phyloP scores from a whole-genome alignment of 2,797 vertebrate genomes.

The Bovichtus variegatus region DNA sequence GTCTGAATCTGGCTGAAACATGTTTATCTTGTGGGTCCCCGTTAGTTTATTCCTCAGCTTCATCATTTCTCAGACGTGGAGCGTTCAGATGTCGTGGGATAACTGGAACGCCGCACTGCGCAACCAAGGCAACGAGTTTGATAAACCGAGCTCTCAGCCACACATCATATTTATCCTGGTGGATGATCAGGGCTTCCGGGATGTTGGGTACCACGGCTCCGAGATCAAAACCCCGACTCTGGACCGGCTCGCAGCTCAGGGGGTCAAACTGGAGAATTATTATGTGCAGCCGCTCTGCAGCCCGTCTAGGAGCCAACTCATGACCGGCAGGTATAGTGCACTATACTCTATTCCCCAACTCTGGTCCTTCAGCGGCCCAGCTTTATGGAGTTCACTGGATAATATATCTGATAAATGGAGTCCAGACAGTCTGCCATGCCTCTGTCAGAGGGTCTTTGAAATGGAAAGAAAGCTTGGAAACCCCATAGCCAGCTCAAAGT shows the following conservation, averaged over 20 bases:
- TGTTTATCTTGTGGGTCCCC: constrained; percentile 82
- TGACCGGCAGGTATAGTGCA: constrained; percentile 93
- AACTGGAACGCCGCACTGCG: constrained; percentile 59
- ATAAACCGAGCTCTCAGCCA: constrained; percentile 81
- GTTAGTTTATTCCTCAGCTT: constrained; percentile 80
- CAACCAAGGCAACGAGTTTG: constrained; percentile 69
- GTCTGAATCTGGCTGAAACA: constrained; percentile 44
- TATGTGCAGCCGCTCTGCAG: constrained; percentile 98
- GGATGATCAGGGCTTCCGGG: constrained; percentile 98
- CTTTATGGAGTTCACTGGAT: not conserved
- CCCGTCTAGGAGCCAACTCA: constrained; percentile 95
- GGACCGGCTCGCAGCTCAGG: constrained; percentile 92
- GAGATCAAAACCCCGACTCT: constrained; percentile 97
- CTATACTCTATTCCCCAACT: rapidly evolving
- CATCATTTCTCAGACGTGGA: constrained; percentile 85
- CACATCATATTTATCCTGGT: constrained; percentile 97
- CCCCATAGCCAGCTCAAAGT: no score
- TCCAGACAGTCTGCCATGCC: not conserved
- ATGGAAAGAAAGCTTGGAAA: not conserved
- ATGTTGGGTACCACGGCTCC: constrained; percentile 97
- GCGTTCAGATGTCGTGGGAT: constrained; percentile 87
- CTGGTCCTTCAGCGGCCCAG: not conserved
- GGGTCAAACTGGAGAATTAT: constrained; percentile 98
- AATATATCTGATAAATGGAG: no score
- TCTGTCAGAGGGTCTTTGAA: not conserved